phyloP scores from a whole-genome alignment of 2,113 vertebrate species.

The Lepisosteus oculatus region DNA sequence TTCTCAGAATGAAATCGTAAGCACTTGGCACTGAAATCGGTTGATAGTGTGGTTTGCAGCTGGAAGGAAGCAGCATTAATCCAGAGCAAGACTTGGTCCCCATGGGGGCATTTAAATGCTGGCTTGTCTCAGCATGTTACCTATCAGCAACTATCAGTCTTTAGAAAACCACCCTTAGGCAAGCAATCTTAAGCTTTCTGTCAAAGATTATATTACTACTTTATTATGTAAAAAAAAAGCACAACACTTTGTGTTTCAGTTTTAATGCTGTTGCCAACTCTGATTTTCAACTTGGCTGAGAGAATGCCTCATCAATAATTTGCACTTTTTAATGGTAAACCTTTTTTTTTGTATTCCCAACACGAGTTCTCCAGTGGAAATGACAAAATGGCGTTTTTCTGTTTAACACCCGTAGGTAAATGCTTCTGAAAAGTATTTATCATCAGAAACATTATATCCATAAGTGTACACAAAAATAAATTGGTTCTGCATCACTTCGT shows the following conservation, averaged over 20 bases:
- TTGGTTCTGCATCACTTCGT: conserved; percentile 23
- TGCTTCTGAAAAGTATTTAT: conserved; percentile 17
- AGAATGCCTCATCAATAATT: conserved; percentile 27
- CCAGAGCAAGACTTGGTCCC: conserved; percentile 3
- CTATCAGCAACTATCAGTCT: conserved; percentile 9
- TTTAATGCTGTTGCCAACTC: conserved; percentile 3
- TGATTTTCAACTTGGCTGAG: conserved; percentile 5
- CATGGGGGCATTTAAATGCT: conserved; percentile 2
- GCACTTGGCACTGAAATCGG: not conserved
- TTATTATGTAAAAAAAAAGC: conserved; percentile 11
- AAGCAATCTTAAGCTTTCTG: conserved; percentile 6
- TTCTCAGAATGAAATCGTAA: not conserved
- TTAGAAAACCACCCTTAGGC: conserved; percentile 4
- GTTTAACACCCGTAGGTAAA: conserved; percentile 24
- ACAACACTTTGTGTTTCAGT: not conserved
- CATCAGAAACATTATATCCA: conserved; percentile 20
- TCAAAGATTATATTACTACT: not conserved
- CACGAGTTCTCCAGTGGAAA: conserved; percentile 3
- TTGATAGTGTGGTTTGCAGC: not conserved
- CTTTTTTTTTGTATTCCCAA: conserved; percentile 14
- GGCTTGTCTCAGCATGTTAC: conserved; percentile 5
- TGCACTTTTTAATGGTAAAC: conserved; percentile 20
- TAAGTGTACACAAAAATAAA: conserved; percentile 17
- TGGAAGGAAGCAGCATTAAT: conserved; percentile 4
- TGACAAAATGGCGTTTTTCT: conserved; percentile 11